Evolutionary conservation across 2,888 invertebrate genomes (phyloP).

Genomic region (Epicampocera succincta): DNA sequence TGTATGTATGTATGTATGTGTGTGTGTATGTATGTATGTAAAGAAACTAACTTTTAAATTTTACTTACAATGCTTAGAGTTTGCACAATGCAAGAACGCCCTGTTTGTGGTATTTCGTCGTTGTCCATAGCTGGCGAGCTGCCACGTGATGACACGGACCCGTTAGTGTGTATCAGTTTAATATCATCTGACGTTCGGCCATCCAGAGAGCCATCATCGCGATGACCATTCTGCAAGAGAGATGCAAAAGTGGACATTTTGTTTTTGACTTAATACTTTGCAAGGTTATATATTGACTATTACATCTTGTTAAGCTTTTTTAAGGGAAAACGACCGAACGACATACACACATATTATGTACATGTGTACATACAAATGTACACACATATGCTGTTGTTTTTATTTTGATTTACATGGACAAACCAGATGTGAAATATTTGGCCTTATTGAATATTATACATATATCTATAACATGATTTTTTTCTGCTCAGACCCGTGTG

Average conservation of each 20-base stretch:
- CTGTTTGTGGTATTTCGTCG: constrained; percentile 72
- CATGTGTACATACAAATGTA: no score
- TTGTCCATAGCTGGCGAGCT: constrained; percentile 79
- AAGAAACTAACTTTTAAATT: not conserved
- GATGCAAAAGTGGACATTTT: not conserved
- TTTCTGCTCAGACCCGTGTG: no score
- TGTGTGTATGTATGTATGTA: no score
- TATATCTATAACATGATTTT: no score
- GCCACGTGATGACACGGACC: constrained; percentile 80
- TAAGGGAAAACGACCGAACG: no score
- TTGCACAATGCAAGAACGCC: constrained; percentile 79
- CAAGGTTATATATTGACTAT: no score
- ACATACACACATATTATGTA: no score
- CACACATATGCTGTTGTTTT: no score
- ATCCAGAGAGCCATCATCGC: constrained; percentile 79
- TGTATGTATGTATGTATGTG: no score
- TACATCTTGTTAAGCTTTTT: not conserved
- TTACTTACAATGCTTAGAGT: constrained; percentile 81
- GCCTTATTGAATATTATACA: no score
- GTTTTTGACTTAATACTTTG: not conserved
- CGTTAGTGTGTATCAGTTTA: constrained; percentile 76
- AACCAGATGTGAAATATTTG: no score
- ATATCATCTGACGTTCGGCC: constrained; percentile 79
- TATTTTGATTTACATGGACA: no score
- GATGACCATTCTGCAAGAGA: constrained; percentile 75